Evolutionary conservation across 2,888 invertebrate genomes (phyloP), one percentile per base, ranked within the genome.

Genomic region (Aelia acuminata): DNA sequence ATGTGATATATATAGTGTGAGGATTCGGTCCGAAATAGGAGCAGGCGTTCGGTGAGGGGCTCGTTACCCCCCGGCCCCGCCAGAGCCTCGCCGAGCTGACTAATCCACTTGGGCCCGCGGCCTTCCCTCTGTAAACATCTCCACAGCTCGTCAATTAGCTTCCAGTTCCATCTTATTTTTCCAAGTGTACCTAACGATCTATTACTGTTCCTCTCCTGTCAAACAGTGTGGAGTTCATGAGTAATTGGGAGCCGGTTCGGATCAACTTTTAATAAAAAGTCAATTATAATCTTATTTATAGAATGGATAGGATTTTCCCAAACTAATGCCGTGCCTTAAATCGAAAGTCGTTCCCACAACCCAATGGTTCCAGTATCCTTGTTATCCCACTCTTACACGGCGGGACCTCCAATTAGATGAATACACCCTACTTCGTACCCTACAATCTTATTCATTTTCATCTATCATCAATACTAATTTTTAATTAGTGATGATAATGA

Each of bases 1-100:
- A 70, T 35, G 63, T 70, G 63, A 35, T 70, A 70, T 70, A 70
- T 70, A 70, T 70, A 70, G 63, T 70, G 63, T 70, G 35, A 70
- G 31, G 63, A 70, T 70, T 26, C 35, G 63, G 18, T 70, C 63
- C 31, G 63, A 70, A 70, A 70, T 70, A 70, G 63, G 26, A 26
- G 11, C 26, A 26, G 57, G 11, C 57, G 7, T 57, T 70, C 26
- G 31, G 18, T 20, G 8, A 70, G 35, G 63, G 63, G 31, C 63
- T 70, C 63, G 63, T 70, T 70, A 70, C 31, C 31, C 35, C 63
- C 15, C 26, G 57, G 4, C 57, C 10, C 15, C 26, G 57, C 1
- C 57, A 3, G n/a, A 26, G 13, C 26, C 57, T 57, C 57, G 13
- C 18, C 0, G 1, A 18, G 31, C 5, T 26, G 26, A 35, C 63